phyloP scores from a whole-genome alignment of 2,113 vertebrate genomes.

The Sorex araneus region DNA sequence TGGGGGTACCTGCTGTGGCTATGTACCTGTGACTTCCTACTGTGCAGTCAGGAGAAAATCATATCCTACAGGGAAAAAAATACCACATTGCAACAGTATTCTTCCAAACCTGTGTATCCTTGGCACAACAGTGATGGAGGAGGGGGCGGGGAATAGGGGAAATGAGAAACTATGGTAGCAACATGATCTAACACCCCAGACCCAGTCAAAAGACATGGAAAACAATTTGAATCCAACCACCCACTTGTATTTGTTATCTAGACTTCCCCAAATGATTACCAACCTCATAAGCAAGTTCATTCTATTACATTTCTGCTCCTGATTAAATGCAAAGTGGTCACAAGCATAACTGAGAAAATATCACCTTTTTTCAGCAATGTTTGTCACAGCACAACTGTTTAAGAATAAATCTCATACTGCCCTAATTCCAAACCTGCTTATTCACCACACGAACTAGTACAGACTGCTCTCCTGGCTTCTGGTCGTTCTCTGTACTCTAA shows the following conservation, averaged over 20 bases:
- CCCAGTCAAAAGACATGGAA: too few relatives aligned
- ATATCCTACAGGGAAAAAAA: slow-evolving; percentile 37
- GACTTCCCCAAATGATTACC: background rate
- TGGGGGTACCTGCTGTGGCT: slow-evolving; percentile 35
- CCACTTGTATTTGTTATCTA: background rate
- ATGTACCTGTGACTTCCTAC: background rate
- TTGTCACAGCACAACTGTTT: background rate
- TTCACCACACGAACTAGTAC: background rate
- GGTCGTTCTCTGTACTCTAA: background rate
- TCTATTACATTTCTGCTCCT: background rate
- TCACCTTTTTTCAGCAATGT: background rate
- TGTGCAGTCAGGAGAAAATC: slow-evolving; percentile 17
- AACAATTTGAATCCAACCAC: background rate
- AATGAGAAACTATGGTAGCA: background rate
- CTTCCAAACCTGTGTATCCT: background rate
- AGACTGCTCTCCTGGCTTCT: background rate
- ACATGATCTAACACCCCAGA: background rate
- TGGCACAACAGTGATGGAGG: background rate
- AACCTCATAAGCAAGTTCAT: slow-evolving; percentile 9
- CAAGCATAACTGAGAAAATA: background rate
- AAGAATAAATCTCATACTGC: background rate
- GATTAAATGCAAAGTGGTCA: background rate
- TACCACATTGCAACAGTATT: slow-evolving; percentile 12
- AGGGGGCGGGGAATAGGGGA: background rate
- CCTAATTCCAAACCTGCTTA: background rate